These are phyloP conservation scores for Cerastoderma edule DNA, from an alignment of 2,888 invertebrate species.

Conservation along the genomic window DNA sequence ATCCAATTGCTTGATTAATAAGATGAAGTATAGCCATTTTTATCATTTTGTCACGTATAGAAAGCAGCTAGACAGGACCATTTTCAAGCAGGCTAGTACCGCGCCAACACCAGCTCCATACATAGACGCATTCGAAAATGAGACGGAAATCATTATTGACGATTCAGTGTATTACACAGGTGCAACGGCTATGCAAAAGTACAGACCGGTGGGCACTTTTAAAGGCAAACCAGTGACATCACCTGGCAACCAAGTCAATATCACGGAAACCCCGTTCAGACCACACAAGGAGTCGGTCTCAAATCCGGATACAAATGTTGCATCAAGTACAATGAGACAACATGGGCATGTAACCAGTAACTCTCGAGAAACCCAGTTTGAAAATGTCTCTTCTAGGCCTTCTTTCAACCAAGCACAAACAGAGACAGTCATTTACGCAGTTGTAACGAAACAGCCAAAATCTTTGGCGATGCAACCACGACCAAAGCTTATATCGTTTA, in stretches of 20 bases:
- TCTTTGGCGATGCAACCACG: background rate
- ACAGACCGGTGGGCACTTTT: background rate
- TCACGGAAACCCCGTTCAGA: background rate
- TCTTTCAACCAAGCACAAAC: background rate
- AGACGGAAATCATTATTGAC: background rate
- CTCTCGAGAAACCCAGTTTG: too few species aligned
- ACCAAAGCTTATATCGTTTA: background rate
- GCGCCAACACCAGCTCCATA: background rate
- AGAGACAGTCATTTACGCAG: conserved; percentile 11
- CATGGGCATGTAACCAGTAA: too few species aligned
- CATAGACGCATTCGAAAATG: conserved; percentile 1
- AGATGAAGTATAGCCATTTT: too few species aligned
- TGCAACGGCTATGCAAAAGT: background rate
- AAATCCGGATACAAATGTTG: too few species aligned
- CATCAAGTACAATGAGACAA: too few species aligned
- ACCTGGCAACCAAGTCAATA: too few species aligned
- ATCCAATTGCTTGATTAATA: too few species aligned
- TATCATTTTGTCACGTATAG: too few species aligned
- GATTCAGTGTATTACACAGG: conserved; percentile 7
- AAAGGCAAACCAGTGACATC: background rate
- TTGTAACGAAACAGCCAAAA: conserved; percentile 5
- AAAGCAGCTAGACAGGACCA: too few species aligned
- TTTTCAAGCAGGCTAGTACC: too few species aligned
- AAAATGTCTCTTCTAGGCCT: background rate
- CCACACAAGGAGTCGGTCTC: too few species aligned